Evolutionary conservation across 1,140 invertebrate genomes (phyloP).

Genomic region (Neodiprion fabricii): DNA sequence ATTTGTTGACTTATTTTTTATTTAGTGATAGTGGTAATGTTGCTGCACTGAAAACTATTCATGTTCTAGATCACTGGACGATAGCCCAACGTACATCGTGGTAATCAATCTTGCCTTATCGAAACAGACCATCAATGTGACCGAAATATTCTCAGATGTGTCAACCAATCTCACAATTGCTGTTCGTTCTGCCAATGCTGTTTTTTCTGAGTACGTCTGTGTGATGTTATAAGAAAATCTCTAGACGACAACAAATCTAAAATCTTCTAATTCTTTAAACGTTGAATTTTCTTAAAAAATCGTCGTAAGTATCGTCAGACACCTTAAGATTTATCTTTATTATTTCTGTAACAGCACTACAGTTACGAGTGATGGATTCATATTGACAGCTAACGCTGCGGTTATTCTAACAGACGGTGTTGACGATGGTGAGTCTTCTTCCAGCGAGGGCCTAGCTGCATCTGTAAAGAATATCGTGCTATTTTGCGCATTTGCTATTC

Average conservation of each 20-base stretch:
- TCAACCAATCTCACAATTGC: slow-evolving; percentile 57
- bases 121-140: slow-evolving; percentile 55
- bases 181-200: slow-evolving; percentile 44
- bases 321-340: neutral
- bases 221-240: neutral
- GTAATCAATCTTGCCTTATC: slow-evolving; percentile 60
- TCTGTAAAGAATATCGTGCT: neutral
- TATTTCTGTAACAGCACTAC: slow-evolving; percentile 15
- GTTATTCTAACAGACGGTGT: slow-evolving; percentile 20
- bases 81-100: slow-evolving; percentile 56
- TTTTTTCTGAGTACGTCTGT: slow-evolving; percentile 30
- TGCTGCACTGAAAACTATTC: neutral
- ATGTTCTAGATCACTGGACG: slow-evolving; percentile 52
- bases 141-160: slow-evolving; percentile 43
- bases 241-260: slow-evolving; percentile 1
- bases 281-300: slow-evolving; percentile 11
- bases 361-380: slow-evolving; percentile 16
- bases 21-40: too few species aligned
- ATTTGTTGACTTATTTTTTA: neutral
- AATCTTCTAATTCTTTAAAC: slow-evolving; percentile 12
- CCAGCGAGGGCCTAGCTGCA: neutral
- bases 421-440: neutral
- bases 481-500: neutral
- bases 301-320: neutral
- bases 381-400: slow-evolving; percentile 31